Evolutionary conservation across 2,113 vertebrate genomes (phyloP).

Genomic region (Sander vitreus): DNA sequence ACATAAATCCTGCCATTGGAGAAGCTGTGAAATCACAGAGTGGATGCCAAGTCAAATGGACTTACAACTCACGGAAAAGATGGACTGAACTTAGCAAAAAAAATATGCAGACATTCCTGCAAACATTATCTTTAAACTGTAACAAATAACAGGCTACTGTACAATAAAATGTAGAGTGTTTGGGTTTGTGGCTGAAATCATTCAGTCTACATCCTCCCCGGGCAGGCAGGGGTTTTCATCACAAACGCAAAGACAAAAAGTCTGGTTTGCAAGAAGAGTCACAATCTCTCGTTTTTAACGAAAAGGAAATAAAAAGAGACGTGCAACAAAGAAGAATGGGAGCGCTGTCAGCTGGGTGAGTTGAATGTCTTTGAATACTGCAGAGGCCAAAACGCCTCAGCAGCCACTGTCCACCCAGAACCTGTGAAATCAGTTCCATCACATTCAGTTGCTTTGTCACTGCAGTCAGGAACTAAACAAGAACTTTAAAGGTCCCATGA

Average conservation of each 20-base stretch:
- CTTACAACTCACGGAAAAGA: not conserved
- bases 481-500: not conserved
- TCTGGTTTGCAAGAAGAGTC: conserved; percentile 8
- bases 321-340: conserved; percentile 3
- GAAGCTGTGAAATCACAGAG: not conserved
- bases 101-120: not conserved
- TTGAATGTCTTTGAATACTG: conserved; percentile 21
- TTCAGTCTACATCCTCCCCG: not conserved
- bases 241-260: not conserved
- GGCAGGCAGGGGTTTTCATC: not conserved
- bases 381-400: conserved; percentile 17
- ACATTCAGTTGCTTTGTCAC: not conserved
- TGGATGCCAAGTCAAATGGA: not conserved
- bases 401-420: not conserved
- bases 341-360: not conserved
- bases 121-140: not conserved
- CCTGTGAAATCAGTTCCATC: not conserved
- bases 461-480: not conserved
- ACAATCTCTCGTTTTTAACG: not conserved
- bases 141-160: conserved; percentile 10
- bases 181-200: not conserved
- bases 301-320: not conserved
- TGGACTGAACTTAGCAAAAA: conserved; percentile 6
- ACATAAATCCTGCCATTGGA: not conserved
- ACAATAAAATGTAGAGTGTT: not conserved